Conservation (phyloP, 2,113 vertebrate species). For the Kryptolebias marmoratus region DNA sequence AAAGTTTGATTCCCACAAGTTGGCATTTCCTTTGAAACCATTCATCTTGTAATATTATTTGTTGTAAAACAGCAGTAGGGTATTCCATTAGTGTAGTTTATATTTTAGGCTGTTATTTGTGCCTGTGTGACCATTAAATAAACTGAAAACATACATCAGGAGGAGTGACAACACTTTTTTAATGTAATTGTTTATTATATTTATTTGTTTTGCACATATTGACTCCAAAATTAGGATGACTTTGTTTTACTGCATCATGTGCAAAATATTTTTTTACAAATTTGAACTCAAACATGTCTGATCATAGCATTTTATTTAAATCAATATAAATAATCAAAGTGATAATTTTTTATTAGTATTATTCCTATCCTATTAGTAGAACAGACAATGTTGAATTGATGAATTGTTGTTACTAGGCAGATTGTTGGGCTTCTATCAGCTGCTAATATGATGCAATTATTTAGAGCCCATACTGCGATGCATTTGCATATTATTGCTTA, state of each 20-base stretch:
- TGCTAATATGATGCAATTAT: conserved; percentile 46
- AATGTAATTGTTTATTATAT: not conserved
- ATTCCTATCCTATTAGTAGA: not conserved
- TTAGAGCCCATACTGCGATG: conserved; percentile 29
- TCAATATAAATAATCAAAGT: not conserved
- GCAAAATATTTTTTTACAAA: not conserved
- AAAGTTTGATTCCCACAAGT: no score
- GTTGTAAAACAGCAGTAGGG: no score
- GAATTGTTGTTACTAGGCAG: conserved; percentile 5
- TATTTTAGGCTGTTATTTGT: no score
- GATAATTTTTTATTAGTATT: not conserved
- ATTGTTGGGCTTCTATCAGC: conserved; percentile 37
- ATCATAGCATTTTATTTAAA: not conserved
- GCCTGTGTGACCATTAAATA: no score
- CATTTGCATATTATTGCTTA: conserved; percentile 57
- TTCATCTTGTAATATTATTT: no score
- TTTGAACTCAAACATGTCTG: no score
- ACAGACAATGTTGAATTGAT: not conserved
- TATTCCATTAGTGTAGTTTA: no score
- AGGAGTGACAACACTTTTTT: no score
- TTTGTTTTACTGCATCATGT: not conserved
- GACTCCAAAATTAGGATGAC: not conserved
- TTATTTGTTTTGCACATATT: not conserved
- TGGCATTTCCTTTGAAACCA: no score
- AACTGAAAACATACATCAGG: no score